Evolutionary conservation across 2,888 invertebrate genomes (phyloP).

Genomic region (Drosophila pseudotalamancana): DNA sequence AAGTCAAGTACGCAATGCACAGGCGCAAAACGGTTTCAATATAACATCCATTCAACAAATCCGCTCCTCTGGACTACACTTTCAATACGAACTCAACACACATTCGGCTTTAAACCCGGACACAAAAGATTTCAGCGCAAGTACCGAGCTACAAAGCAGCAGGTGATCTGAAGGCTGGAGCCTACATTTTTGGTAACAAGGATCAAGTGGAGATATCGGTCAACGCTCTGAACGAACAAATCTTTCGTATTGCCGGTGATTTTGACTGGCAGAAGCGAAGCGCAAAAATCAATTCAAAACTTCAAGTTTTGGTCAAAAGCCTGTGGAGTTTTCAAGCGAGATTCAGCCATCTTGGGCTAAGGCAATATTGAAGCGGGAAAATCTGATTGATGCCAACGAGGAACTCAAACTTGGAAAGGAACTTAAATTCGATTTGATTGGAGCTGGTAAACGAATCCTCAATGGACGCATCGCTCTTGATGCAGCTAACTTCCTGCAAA

Average conservation of each 20-base stretch:
- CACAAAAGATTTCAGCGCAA: slow-evolving; percentile 73
- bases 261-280: slow-evolving; percentile 67
- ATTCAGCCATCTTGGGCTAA: slow-evolving; percentile 68
- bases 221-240: slow-evolving; percentile 69
- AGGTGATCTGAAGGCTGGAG: slow-evolving; percentile 79
- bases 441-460: slow-evolving; percentile 69
- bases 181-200: slow-evolving; percentile 75
- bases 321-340: slow-evolving; percentile 70
- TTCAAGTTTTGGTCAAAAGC: slow-evolving; percentile 71
- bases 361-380: slow-evolving; percentile 63
- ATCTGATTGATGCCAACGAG: slow-evolving; percentile 65
- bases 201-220: slow-evolving; percentile 77
- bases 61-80: slow-evolving; percentile 84
- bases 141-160: slow-evolving; percentile 80
- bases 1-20: slow-evolving; percentile 45
- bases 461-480: slow-evolving; percentile 80
- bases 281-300: slow-evolving; percentile 61
- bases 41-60: slow-evolving; percentile 83
- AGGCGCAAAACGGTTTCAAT: slow-evolving; percentile 82
- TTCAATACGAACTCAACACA: slow-evolving; percentile 72
- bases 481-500: slow-evolving; percentile 78
- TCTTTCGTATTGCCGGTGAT: slow-evolving; percentile 64
- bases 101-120: slow-evolving; percentile 77
- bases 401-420: slow-evolving; percentile 81
- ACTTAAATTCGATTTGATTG: slow-evolving; percentile 64